These are phyloP conservation scores for Poliocrania exsul DNA, from an alignment of 2,797 vertebrate genomes.

Conservation along the genomic window DNA sequence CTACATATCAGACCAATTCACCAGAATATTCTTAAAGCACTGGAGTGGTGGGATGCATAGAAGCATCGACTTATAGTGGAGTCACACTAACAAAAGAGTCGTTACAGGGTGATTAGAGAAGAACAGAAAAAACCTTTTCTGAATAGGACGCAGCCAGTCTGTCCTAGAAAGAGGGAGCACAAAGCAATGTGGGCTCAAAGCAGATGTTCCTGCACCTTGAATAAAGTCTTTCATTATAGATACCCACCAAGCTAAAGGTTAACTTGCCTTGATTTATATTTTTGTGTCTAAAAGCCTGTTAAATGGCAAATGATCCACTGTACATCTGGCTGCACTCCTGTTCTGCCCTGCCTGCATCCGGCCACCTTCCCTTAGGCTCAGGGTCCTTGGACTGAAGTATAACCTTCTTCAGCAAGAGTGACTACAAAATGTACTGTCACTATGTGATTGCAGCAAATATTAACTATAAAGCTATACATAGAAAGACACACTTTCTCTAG, in stretches of 20 bases:
- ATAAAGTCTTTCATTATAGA: not conserved
- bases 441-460: not conserved
- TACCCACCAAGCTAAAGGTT: not conserved
- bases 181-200: not conserved
- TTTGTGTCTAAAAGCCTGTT: not conserved
- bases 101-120: not conserved
- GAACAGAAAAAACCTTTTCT: not conserved
- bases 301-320: not conserved
- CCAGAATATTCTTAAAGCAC: not conserved
- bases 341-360: not conserved
- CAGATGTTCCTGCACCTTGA: not conserved
- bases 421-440: not conserved
- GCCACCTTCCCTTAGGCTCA: not conserved
- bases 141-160: not conserved
- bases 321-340: not conserved
- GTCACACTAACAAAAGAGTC: not conserved
- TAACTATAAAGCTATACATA: not conserved
- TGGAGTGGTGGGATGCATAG: not conserved
- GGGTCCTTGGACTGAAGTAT: not conserved
- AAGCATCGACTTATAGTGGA: not conserved
- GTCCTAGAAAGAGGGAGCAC: fast-evolving
- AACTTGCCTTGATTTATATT: not conserved
- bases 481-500: not conserved
- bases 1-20: not conserved
- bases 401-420: not conserved